These are phyloP conservation scores for Lasiurus borealis DNA, from an alignment of 2,113 vertebrate genomes.

Conservation along the genomic window DNA sequence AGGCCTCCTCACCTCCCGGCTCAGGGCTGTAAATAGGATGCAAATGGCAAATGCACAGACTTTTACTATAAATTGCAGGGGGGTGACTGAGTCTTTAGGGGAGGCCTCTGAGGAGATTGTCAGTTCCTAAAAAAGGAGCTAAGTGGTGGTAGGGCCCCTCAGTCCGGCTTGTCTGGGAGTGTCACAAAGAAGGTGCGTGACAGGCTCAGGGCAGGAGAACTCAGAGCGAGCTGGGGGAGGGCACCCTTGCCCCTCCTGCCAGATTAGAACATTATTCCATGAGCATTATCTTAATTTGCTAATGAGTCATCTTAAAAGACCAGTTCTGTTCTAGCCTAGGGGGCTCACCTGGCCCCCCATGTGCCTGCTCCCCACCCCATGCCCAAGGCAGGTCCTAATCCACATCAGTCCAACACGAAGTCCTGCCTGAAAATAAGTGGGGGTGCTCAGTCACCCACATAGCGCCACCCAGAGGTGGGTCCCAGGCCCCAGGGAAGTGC, in stretches of 20 bases:
- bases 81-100: constrained; percentile 8
- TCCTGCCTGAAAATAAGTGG: no score
- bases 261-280: neutral
- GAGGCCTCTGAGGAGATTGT: neutral
- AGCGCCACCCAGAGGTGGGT: neutral
- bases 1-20: neutral
- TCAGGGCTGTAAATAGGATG: constrained; percentile 49
- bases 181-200: neutral
- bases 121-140: neutral
- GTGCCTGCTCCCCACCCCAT: neutral
- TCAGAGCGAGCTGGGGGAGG: fast-evolving
- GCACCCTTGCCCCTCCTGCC: neutral
- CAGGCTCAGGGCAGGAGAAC: no score
- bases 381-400: neutral
- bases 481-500: neutral
- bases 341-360: neutral
- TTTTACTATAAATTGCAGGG: constrained; percentile 1
- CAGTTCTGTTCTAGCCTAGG: neutral
- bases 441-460: neutral
- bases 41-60: neutral
- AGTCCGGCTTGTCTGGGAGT: neutral
- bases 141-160: neutral
- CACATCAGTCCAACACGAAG: no score
- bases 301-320: neutral
- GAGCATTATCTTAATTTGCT: neutral